Evolutionary conservation across 2,113 vertebrate species (phyloP).

Genomic region (Megalops atlanticus): DNA sequence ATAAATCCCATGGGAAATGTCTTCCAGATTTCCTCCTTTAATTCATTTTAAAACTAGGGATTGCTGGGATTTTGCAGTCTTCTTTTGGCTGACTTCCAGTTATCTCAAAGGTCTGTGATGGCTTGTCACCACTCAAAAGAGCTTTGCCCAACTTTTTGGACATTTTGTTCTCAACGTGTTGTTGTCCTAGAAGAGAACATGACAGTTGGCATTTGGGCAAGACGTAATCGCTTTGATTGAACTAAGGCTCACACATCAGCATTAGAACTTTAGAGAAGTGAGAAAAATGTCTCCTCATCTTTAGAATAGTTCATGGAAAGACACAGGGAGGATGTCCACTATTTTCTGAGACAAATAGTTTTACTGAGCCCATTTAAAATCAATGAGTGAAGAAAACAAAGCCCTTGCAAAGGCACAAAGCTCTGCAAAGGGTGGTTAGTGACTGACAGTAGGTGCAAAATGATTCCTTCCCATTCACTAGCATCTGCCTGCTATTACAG

Average conservation of each 20-base stretch:
- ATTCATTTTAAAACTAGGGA: conserved; percentile 7
- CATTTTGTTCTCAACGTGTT: conserved; percentile 42
- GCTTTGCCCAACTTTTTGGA: background rate
- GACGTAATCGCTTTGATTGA: conserved; percentile 46
- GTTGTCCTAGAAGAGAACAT: conserved; percentile 44
- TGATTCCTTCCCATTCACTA: no score
- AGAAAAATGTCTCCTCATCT: no score
- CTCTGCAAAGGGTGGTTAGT: no score
- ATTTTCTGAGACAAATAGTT: no score
- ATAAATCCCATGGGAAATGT: background rate
- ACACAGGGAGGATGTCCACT: no score
- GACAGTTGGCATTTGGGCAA: conserved; percentile 54
- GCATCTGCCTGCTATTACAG: no score
- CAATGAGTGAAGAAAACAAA: no score
- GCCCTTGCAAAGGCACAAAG: no score
- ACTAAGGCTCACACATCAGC: conserved; percentile 32
- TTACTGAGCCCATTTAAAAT: no score
- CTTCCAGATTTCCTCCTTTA: background rate
- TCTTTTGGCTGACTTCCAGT: conserved; percentile 18
- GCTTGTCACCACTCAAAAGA: conserved; percentile 17
- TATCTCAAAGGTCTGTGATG: background rate
- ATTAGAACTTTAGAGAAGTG: no score
- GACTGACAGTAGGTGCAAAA: no score
- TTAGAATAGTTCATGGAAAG: no score
- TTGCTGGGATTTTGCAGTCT: background rate